Conservation (phyloP, 2,113 vertebrate species). For the Ptilorrhoa leucosticta region DNA sequence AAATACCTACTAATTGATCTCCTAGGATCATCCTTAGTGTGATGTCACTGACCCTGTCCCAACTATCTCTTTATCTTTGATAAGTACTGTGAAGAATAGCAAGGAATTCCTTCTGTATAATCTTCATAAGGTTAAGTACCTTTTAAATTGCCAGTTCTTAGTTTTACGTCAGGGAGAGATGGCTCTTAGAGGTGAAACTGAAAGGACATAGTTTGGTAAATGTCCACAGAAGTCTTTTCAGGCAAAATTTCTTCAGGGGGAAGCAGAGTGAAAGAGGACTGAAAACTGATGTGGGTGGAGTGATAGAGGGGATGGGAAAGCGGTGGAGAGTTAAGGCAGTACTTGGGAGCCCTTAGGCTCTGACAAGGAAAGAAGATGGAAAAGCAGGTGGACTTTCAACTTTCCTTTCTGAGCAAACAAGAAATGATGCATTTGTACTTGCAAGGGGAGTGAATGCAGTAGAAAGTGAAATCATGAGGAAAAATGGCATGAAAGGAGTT, state of each 20-base stretch:
- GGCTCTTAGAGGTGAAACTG: not conserved
- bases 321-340: not conserved
- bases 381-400: not conserved
- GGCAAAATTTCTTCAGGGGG: not conserved
- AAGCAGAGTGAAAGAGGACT: not conserved
- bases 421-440: accelerated
- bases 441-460: accelerated
- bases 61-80: not conserved
- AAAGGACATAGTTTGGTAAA: not conserved
- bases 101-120: not conserved
- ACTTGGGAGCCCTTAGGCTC: not conserved
- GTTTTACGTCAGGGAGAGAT: not conserved
- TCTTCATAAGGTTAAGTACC: not conserved
- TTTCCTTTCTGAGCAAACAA: not conserved
- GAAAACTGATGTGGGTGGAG: not conserved
- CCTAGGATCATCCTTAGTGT: not conserved
- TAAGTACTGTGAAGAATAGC: not conserved
- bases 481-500: not conserved
- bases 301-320: not conserved
- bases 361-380: not conserved
- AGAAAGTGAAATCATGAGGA: not conserved
- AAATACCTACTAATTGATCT: not conserved
- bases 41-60: not conserved
- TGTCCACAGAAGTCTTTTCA: not conserved
- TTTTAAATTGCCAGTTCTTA: not conserved